Evolutionary conservation across 2,797 vertebrate species (phyloP).

Genomic region (Linurgus olivaceus): DNA sequence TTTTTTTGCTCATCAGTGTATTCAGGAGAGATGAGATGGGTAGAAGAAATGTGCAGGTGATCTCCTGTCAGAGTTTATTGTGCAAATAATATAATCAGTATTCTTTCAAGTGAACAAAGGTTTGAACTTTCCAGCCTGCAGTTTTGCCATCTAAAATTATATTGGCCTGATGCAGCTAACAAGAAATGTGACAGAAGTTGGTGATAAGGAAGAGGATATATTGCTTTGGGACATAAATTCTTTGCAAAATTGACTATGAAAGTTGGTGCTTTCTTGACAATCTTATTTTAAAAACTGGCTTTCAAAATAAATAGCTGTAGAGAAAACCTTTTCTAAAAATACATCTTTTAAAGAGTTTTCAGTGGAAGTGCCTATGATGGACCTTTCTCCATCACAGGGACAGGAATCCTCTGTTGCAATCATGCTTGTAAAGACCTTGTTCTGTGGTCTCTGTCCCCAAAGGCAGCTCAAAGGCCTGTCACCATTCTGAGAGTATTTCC

Average conservation of each 20-base stretch:
- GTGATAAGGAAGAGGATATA: not conserved
- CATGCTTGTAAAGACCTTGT: not conserved
- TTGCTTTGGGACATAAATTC: not conserved
- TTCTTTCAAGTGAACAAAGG: not conserved
- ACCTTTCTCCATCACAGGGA: not conserved
- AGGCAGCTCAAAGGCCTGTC: not conserved
- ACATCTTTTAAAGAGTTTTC: not conserved
- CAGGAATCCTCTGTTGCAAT: not conserved
- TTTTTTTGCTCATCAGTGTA: not conserved
- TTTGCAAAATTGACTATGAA: not conserved
- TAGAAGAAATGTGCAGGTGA: not conserved
- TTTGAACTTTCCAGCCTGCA: not conserved
- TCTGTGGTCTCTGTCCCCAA: not conserved
- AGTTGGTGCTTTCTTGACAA: not conserved
- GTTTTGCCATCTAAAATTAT: not conserved
- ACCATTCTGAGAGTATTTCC: not conserved
- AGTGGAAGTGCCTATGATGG: not conserved
- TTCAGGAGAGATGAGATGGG: not conserved
- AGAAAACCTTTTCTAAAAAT: not conserved
- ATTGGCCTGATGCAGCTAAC: not conserved
- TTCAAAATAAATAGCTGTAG: not conserved
- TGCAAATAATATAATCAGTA: not conserved
- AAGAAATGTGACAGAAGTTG: not conserved
- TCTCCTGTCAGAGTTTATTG: not conserved
- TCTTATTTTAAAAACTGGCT: not conserved